These are phyloP conservation scores for Cephus rjabovi DNA, from an alignment of 2,888 invertebrate genomes.

Conservation along the genomic window DNA sequence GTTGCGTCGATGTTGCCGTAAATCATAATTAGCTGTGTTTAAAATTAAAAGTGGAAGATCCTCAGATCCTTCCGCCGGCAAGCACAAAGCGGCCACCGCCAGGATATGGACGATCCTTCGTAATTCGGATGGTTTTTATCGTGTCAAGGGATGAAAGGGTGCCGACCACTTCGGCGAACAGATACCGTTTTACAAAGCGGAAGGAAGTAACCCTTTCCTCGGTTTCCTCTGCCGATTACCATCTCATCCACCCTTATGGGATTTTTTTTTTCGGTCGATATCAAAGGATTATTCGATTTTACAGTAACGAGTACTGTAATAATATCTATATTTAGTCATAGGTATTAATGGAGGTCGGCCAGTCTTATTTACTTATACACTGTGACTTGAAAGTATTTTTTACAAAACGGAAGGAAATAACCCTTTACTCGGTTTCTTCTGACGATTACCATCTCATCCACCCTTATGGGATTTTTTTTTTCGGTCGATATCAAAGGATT, in stretches of 20 bases:
- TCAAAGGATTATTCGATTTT: no score
- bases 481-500: neutral
- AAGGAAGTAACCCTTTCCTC: constrained; percentile 29
- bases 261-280: neutral
- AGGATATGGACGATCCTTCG: constrained; percentile 42
- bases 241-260: neutral
- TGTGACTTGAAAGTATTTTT: no score
- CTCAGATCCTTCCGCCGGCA: constrained; percentile 31
- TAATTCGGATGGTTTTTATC: constrained; percentile 51
- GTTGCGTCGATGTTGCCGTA: constrained; percentile 59
- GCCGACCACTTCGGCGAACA: constrained; percentile 27
- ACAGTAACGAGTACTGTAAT: no score
- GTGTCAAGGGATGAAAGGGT: constrained; percentile 39
- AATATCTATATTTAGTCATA: no score
- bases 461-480: neutral
- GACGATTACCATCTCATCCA: constrained; percentile 9
- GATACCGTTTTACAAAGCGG: constrained; percentile 16
- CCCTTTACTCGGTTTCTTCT: constrained; percentile 11
- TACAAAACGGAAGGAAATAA: constrained; percentile 33
- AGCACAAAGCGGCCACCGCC: constrained; percentile 24
- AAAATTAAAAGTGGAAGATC: constrained; percentile 53
- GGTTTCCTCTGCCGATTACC: constrained; percentile 16
- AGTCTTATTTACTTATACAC: no score
- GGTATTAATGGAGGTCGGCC: no score
- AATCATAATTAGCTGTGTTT: constrained; percentile 61